Evolutionary conservation across 2,797 vertebrate species (phyloP).

Genomic region (Sus cebifrons): DNA sequence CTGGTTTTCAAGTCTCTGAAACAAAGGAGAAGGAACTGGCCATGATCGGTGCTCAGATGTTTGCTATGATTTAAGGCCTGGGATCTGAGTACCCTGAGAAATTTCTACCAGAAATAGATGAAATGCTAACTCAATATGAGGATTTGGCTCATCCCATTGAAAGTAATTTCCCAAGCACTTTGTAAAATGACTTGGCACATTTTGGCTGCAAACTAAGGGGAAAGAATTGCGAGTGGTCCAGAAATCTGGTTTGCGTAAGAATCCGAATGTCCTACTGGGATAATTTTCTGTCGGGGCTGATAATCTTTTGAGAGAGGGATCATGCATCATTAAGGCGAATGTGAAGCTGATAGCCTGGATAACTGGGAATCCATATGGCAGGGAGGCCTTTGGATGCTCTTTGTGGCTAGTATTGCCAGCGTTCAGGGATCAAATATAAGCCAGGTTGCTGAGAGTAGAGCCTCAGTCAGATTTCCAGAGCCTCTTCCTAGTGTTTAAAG

Average conservation of each 20-base stretch:
- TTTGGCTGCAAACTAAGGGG: slow-evolving; percentile 64
- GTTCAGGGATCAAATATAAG: neutral
- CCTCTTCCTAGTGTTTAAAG: neutral
- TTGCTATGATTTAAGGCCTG: slow-evolving; percentile 75
- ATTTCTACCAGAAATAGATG: slow-evolving; percentile 80
- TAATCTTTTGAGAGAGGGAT: slow-evolving; percentile 69
- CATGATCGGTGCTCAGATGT: slow-evolving; percentile 72
- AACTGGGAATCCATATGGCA: slow-evolving; percentile 61
- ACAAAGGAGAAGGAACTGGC: slow-evolving; percentile 77
- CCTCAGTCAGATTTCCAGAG: neutral
- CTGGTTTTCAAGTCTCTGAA: slow-evolving; percentile 71
- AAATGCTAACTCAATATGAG: slow-evolving; percentile 81
- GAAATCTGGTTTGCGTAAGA: slow-evolving; percentile 50
- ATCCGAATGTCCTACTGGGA: slow-evolving; percentile 38
- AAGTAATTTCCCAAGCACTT: slow-evolving; percentile 83
- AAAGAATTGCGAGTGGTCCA: slow-evolving; percentile 65
- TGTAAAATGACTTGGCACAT: slow-evolving; percentile 76
- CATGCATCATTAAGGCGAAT: slow-evolving; percentile 74
- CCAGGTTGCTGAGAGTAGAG: neutral
- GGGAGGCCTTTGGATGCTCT: slow-evolving; percentile 51
- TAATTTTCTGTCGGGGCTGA: slow-evolving; percentile 68
- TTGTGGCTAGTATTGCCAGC: neutral
- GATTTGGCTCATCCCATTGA: slow-evolving; percentile 75
- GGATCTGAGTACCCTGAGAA: slow-evolving; percentile 68
- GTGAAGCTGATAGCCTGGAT: slow-evolving; percentile 3